These are phyloP conservation scores for Orchestes rusci DNA, from an alignment of 2,888 invertebrate species.

Conservation along the genomic window DNA sequence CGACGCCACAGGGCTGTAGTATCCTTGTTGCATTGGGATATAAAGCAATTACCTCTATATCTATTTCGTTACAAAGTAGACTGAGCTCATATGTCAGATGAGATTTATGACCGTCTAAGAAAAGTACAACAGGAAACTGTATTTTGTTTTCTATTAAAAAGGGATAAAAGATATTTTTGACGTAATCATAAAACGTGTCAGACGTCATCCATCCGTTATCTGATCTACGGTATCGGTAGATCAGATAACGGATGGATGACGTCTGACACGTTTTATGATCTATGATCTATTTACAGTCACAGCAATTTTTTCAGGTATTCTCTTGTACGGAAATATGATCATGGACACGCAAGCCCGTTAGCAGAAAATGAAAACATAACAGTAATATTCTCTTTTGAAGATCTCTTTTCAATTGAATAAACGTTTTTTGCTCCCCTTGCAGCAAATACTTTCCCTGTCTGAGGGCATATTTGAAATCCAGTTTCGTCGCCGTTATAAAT, in stretches of 20 bases:
- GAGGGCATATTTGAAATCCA: slow-evolving; percentile 4
- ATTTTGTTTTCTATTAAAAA: slow-evolving; percentile 11
- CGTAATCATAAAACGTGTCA: no score
- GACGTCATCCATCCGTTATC: no score
- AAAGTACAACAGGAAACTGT: slow-evolving; percentile 16
- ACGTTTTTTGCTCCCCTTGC: slow-evolving; percentile 6
- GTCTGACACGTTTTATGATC: no score
- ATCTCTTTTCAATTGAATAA: slow-evolving; percentile 3
- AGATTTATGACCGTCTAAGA: slow-evolving; percentile 20
- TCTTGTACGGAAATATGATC: no score
- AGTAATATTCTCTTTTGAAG: slow-evolving; percentile 11
- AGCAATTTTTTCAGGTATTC: no score
- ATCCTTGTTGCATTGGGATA: slow-evolving; percentile 18
- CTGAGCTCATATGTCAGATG: slow-evolving; percentile 22
- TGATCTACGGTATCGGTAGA: no score
- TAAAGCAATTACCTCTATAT: slow-evolving; percentile 22
- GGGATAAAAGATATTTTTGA: slow-evolving; percentile 16
- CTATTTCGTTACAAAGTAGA: slow-evolving; percentile 16
- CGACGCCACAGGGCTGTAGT: slow-evolving; percentile 22
- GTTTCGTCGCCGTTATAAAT: slow-evolving; percentile 27
- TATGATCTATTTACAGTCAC: no score
- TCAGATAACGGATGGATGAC: no score
- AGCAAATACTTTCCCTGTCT: slow-evolving; percentile 5
- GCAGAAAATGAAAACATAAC: slow-evolving; percentile 18
- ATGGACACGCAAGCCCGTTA: slow-evolving; percentile 3